Evolutionary conservation across 2,797 vertebrate genomes (phyloP).

Genomic region (Sternotherus odoratus): DNA sequence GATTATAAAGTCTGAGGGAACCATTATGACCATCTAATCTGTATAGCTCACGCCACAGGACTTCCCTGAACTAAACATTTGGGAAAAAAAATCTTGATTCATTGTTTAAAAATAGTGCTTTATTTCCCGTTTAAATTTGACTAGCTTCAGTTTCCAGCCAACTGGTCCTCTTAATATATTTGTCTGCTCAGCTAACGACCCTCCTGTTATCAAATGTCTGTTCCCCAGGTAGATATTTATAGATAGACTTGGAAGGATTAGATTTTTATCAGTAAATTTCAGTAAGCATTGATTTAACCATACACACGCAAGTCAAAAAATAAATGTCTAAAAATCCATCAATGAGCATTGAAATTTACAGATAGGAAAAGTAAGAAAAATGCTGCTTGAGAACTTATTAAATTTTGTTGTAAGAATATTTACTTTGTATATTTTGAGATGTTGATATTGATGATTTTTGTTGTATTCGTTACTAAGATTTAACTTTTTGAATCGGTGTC

Average conservation of each 20-base stretch:
- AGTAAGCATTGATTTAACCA: neutral
- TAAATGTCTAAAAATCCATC: neutral
- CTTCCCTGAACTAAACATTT: neutral
- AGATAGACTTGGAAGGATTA: neutral
- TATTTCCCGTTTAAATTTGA: neutral
- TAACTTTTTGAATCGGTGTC: neutral
- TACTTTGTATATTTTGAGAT: neutral
- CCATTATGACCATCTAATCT: neutral
- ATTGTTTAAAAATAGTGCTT: neutral
- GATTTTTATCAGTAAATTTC: neutral
- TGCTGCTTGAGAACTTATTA: neutral
- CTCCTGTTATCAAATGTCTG: neutral
- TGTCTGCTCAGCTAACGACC: neutral
- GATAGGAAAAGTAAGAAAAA: neutral
- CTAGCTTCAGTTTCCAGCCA: neutral
- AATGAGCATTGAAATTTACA: neutral
- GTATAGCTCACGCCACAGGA: neutral
- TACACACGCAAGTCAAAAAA: neutral
- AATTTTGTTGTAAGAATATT: neutral
- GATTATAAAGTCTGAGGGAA: neutral
- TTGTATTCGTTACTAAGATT: neutral
- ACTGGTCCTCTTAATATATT: neutral
- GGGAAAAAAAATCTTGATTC: neutral
- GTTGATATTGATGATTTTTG: neutral
- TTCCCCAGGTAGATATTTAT: neutral